Conservation (phyloP, 2,797 vertebrate genomes). For the Pogoniulus pusillus region DNA sequence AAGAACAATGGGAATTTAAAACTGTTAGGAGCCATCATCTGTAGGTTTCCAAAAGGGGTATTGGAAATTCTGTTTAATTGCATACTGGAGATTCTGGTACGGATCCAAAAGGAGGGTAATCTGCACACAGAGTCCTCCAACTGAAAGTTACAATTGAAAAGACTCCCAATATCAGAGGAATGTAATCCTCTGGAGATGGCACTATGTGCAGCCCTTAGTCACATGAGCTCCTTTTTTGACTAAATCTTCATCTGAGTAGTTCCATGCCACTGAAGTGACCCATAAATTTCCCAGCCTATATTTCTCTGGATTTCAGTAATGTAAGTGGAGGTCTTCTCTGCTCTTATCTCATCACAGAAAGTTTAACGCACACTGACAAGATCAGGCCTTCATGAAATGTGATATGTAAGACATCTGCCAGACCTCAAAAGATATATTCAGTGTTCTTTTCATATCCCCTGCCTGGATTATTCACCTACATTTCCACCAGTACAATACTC, state of each 20-base stretch:
- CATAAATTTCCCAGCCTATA: neutral
- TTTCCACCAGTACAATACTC: neutral
- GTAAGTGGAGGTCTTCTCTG: accelerated
- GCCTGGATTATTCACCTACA: neutral
- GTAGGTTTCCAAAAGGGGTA: neutral
- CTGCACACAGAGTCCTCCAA: neutral
- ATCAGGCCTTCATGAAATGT: neutral
- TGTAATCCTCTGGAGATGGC: accelerated
- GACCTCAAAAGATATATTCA: neutral
- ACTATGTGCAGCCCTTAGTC: neutral
- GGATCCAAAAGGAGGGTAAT: neutral
- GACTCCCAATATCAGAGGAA: neutral
- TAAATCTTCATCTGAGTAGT: neutral
- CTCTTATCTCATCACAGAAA: neutral
- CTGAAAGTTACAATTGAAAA: neutral
- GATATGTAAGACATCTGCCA: neutral
- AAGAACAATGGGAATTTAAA: neutral
- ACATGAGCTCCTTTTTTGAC: neutral
- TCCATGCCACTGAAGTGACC: neutral
- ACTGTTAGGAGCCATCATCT: neutral
- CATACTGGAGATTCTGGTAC: neutral
- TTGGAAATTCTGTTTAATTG: neutral
- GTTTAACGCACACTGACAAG: neutral
- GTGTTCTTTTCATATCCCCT: neutral
- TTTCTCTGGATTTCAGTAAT: neutral